Evolutionary conservation across 1,140 invertebrate genomes (phyloP).

Genomic region (Aricia agestis): DNA sequence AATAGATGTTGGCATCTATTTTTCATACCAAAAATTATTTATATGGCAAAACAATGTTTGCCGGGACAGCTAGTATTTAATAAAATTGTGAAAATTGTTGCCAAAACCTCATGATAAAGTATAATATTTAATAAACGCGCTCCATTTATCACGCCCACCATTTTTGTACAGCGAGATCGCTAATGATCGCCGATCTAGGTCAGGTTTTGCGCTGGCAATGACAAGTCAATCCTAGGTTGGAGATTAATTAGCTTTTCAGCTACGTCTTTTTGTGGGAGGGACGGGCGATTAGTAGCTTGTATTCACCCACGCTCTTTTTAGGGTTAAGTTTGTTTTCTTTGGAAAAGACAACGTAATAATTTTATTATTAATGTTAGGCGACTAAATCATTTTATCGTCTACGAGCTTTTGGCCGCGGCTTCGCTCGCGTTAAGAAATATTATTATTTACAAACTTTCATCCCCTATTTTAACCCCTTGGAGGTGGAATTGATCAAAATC

Average conservation of each 20-base stretch:
- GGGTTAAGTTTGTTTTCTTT: not conserved
- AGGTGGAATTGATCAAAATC: too few species aligned
- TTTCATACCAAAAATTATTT: too few species aligned
- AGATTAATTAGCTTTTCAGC: not conserved
- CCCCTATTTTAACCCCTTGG: too few species aligned
- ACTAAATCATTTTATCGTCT: too few species aligned
- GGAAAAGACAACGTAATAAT: too few species aligned
- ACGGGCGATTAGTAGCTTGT: not conserved
- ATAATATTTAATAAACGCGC: not conserved
- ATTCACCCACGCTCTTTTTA: not conserved
- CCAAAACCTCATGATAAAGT: not conserved
- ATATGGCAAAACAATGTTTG: too few species aligned
- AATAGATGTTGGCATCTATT: too few species aligned
- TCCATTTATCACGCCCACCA: not conserved
- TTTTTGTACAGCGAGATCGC: not conserved
- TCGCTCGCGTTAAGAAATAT: too few species aligned
- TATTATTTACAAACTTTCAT: too few species aligned
- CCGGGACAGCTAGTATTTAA: too few species aligned
- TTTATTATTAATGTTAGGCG: not conserved
- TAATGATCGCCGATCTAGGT: constrained; percentile 17
- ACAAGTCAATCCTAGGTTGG: not conserved
- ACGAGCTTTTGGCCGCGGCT: too few species aligned
- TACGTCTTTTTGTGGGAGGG: not conserved
- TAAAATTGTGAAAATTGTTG: too few species aligned
- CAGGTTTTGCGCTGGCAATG: not conserved